Conservation (phyloP, 2,888 invertebrate genomes). For the Drosophila phalerata region DNA sequence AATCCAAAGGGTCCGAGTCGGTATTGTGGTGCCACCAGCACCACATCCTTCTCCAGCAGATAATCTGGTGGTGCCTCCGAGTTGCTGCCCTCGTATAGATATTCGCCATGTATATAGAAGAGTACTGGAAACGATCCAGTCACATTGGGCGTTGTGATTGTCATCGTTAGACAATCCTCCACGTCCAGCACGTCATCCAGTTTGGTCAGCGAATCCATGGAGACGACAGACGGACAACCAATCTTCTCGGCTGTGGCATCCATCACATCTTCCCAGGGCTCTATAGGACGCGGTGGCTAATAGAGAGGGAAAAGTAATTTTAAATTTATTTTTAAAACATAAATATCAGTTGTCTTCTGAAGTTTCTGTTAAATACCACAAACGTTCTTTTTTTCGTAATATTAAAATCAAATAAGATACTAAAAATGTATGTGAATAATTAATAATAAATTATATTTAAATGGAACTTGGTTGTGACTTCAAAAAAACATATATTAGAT, state of each 20-base stretch:
- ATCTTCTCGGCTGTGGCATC: constrained; percentile 81
- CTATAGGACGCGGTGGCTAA: constrained; percentile 82
- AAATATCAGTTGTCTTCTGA: no score
- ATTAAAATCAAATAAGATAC: no score
- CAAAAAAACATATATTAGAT: no score
- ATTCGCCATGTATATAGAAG: constrained; percentile 86
- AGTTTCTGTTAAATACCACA: no score
- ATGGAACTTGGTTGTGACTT: no score
- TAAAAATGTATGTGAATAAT: no score
- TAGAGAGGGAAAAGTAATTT: not conserved
- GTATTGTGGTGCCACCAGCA: constrained; percentile 86
- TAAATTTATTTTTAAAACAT: no score
- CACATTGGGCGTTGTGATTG: constrained; percentile 82
- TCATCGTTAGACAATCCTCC: constrained; percentile 84
- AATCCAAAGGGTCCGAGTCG: constrained; percentile 87
- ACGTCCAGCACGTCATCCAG: constrained; percentile 77
- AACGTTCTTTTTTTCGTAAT: no score
- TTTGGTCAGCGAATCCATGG: constrained; percentile 69
- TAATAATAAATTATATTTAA: no score
- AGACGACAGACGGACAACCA: constrained; percentile 83
- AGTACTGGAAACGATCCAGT: constrained; percentile 83
- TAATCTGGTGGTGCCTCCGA: constrained; percentile 84
- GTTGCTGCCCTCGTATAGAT: constrained; percentile 84
- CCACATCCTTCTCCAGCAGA: constrained; percentile 86
- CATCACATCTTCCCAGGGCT: constrained; percentile 82